Evolutionary conservation across 2,113 vertebrate species (phyloP).

Genomic region (Mus pahari): DNA sequence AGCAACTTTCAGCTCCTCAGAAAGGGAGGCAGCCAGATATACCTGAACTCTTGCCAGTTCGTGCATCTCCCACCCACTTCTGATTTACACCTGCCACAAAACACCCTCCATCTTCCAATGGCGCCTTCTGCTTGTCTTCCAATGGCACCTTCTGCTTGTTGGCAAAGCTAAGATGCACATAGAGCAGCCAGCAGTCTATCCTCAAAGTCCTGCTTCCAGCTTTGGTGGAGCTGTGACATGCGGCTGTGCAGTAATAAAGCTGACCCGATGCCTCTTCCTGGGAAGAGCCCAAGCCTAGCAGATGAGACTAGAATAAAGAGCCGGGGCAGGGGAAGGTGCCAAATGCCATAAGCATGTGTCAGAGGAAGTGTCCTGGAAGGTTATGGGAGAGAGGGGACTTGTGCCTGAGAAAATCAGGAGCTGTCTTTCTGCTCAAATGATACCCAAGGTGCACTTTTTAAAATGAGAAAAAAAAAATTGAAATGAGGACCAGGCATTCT

Average conservation of each 20-base stretch:
- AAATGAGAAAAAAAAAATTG: not conserved
- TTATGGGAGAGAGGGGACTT: not conserved
- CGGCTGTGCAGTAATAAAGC: not conserved
- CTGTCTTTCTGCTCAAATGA: not conserved
- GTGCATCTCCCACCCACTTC: not conserved
- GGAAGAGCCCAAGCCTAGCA: not conserved
- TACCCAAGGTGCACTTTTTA: not conserved
- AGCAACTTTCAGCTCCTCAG: not conserved
- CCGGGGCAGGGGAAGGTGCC: not conserved
- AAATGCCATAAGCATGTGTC: not conserved
- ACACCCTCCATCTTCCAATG: not conserved
- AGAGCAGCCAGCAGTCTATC: not conserved
- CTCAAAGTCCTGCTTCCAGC: not conserved
- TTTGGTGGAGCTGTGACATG: not conserved
- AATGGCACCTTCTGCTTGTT: not conserved
- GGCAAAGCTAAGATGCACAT: not conserved
- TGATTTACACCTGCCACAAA: not conserved
- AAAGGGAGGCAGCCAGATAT: not conserved
- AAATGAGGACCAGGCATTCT: not conserved
- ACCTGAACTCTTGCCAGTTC: not conserved
- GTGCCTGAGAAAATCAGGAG: not conserved
- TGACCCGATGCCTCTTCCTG: not conserved
- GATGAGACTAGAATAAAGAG: not conserved
- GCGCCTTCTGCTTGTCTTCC: not conserved
- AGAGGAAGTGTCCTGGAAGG: not conserved